Base-by-base conservation (phyloP, 2,113 vertebrate species). In the Mustela nigripes region DNA sequence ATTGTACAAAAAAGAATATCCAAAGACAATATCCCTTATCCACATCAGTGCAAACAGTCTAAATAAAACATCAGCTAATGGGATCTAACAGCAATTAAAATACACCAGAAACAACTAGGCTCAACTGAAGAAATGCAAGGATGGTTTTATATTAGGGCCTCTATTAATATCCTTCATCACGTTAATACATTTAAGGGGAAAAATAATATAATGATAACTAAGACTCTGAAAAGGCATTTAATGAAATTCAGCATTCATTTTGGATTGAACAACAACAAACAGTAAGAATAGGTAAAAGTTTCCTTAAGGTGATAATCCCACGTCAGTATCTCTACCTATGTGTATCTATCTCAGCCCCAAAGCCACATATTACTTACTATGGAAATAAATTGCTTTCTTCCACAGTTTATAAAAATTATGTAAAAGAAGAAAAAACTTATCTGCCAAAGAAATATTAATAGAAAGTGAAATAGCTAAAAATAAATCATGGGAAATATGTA, bases 401-500 rank as follows among this genome's bases (percentile, higher is more conserved):
- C 62, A 19, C 11, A 45, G 28, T 74, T 74, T 74, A 28, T 45
- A 74, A 45, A 74, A 26, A 74, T 42, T 74, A 80, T 45, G 12
- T 31, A 82, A 84, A 73, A 91, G 53, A 56, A 12, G n/a, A 45
- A 84, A 79, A 73, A 36, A 12, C 28, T 80, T 92, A n/a, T 33
- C 63, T 91, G 78, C 56, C 19, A 58, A 91, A 86, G 18, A 82
- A 74, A 87, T 18, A 94, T 42, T 71, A 79, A 74, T 26, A 65
- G 26, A 91, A 81, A 90, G 69, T 56, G 8, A 58, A 81, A 91
- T 73, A 85, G 62, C 8, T 63, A 39, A 90, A 96, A 96, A 88
- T 45, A 81, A 73, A 63, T 80, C 28, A 65, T 1, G 45, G 63
- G 48, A 83, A 91, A 73, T 65, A 9, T 48, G 1, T 14, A 73